Evolutionary conservation across 2,888 invertebrate genomes (phyloP), one percentile per base, ranked within the genome.

Genomic region (Pristionchus maxplancki): DNA sequence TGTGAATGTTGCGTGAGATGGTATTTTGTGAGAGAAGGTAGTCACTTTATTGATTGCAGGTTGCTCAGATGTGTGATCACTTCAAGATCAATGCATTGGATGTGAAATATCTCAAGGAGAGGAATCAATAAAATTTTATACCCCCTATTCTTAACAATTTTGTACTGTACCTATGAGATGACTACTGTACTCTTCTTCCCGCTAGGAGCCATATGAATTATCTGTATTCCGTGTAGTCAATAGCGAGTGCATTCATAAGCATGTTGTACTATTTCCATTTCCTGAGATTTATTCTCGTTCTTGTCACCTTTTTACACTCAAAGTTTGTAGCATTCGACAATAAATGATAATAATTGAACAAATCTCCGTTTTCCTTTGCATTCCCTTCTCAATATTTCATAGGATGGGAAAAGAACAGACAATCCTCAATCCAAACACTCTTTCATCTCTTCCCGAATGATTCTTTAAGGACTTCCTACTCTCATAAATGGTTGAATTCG

Each of bases 41-140:
- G 17, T n/a, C 24, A 74, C 40, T 37, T 4, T n/a, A 24, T 31
- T 86, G 87, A 24, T 91, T 91, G 24, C 87, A 94, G 94, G 93
- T 94, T n/a, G 91, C 92, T 28, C 94, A 94, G 89, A 90, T 94
- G 34, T 94, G 94, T 89, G 90, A 91, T 53, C 94, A 94, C 89
- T 94, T 94, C 91, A 92, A 93, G 40, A 94, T 94, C 86, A 88
- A 93, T 86, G 93, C 94, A 17, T 91, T 94, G 88, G 92, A 92
- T 71, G 91, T 94, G n/a, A 90, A 90, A n/a, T 94, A 94, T 89
- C 90, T 94, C 50, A 88, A 92, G 40, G 89, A 90, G 67, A 89
- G 81, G n/a, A 17, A 81, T 40, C 2, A 24, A 53, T 24, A 15
- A 82, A 34, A 82, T 81, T n/a, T 44, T 15, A 40, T 48, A 31